These are phyloP conservation scores for Virgularia gustaviana DNA, from an alignment of 92 coral and sea anemone species.

Conservation along the genomic window DNA sequence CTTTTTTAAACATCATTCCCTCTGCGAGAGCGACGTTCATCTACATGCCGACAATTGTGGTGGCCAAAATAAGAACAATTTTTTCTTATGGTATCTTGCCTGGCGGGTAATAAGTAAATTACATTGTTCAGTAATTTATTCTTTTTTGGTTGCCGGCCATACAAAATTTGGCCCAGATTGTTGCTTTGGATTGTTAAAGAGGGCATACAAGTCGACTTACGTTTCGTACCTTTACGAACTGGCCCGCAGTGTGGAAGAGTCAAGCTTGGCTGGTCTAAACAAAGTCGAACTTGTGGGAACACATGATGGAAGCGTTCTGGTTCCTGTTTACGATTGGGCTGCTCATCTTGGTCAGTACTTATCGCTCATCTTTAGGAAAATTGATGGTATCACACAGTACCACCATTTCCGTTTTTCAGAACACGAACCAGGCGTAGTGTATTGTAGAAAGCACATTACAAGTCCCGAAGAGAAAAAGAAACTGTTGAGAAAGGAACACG, in stretches of 20 bases:
- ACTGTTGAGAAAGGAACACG: slow-evolving; percentile 4
- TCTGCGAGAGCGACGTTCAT: slow-evolving; percentile 52
- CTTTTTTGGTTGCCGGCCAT: slow-evolving; percentile 55
- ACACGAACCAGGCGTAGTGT: slow-evolving; percentile 52
- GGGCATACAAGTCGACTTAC: slow-evolving; percentile 19
- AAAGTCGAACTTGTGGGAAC: slow-evolving; percentile 42
- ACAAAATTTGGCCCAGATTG: slow-evolving; percentile 55
- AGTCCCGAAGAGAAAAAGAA: background rate
- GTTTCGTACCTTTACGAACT: slow-evolving; percentile 50
- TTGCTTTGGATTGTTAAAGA: slow-evolving; percentile 50
- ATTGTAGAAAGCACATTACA: slow-evolving; percentile 16
- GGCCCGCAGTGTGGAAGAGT: slow-evolving; percentile 42
- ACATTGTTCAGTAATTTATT: slow-evolving; percentile 35
- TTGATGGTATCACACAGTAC: no score
- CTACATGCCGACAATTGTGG: slow-evolving; percentile 52
- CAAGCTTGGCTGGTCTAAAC: no score
- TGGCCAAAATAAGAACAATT: no score
- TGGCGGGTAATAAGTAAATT: slow-evolving; percentile 40
- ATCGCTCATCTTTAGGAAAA: no score
- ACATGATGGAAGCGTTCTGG: slow-evolving; percentile 56
- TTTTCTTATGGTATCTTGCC: slow-evolving; percentile 53
- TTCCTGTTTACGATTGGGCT: slow-evolving; percentile 55
- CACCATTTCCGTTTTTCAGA: no score
- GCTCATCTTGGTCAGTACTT: slow-evolving; percentile 56
- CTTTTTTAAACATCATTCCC: no score